A percentile compares a stretch with the other conserved stretches of the same genome.
phyloP scores from a whole-genome alignment of 2,888 invertebrate genomes.

The Ashinkailepas kermadecensis region DNA sequence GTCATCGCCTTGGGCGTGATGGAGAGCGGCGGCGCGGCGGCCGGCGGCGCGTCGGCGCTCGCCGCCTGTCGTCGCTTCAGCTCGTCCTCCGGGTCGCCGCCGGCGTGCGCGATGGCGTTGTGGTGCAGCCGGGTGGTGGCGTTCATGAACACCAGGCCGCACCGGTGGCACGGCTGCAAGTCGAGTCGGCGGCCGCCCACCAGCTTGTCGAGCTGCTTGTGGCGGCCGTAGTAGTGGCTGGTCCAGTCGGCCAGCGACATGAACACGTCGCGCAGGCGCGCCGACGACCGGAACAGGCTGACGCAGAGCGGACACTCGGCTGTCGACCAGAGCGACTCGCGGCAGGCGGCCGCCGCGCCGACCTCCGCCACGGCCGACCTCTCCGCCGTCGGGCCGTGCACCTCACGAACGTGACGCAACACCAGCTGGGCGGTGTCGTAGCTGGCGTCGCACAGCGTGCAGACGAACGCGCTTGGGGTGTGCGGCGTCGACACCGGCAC shows the following conservation, averaged over 20 bases:
- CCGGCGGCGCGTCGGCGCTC: not conserved
- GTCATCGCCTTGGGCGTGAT: not conserved
- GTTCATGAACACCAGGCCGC: not conserved
- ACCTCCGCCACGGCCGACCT: not conserved
- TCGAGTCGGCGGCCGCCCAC: not conserved
- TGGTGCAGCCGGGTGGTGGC: not conserved
- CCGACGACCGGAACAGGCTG: not conserved
- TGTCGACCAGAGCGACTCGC: conserved; percentile 1
- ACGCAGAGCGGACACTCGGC: not conserved
- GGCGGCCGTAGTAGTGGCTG: not conserved
- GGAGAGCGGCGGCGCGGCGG: not conserved
- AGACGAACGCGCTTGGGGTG: not conserved
- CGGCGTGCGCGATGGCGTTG: not conserved
- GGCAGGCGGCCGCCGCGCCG: not conserved
- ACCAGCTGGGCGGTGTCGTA: not conserved
- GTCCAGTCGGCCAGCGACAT: not conserved
- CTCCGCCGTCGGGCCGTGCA: not conserved
- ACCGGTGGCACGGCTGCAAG: conserved; percentile 2
- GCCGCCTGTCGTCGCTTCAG: not conserved
- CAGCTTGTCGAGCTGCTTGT: not conserved
- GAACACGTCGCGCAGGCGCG: not conserved
- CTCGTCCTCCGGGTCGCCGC: not conserved
- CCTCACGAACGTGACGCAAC: not conserved
- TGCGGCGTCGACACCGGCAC: too few species aligned
- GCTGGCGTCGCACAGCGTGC: not conserved